These are phyloP conservation scores for Notechis scutatus DNA, from an alignment of 2,113 vertebrate genomes.

Conservation along the genomic window DNA sequence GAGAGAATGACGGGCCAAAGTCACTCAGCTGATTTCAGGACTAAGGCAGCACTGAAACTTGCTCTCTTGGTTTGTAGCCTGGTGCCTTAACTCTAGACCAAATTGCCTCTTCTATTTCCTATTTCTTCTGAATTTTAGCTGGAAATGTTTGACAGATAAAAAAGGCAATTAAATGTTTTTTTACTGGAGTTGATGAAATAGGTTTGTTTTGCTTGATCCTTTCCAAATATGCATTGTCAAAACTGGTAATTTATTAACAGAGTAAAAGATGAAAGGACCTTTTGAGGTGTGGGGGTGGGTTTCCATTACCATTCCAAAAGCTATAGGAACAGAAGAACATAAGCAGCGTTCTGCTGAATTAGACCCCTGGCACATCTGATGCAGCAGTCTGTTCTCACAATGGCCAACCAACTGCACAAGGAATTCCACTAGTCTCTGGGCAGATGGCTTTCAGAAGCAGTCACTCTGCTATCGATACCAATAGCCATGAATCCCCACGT, in stretches of 20 bases:
- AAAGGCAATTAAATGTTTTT: neutral
- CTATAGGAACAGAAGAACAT: neutral
- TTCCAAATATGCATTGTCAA: neutral
- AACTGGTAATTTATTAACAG: neutral
- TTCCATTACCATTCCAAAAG: neutral
- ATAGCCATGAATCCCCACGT: neutral
- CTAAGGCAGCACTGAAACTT: too few species aligned
- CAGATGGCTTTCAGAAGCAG: neutral
- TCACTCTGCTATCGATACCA: neutral
- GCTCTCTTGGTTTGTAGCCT: too few species aligned
- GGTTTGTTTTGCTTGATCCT: neutral
- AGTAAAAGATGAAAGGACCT: neutral
- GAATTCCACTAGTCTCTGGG: neutral
- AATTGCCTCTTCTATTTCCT: too few species aligned
- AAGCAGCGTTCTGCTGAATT: neutral
- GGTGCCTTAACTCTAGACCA: too few species aligned
- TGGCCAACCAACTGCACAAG: neutral
- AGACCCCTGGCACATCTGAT: neutral
- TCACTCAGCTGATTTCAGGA: too few species aligned
- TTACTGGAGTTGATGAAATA: neutral
- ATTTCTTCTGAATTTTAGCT: neutral
- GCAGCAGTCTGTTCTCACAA: neutral
- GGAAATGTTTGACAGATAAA: neutral
- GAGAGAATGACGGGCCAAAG: too few species aligned
- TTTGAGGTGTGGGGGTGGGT: too few species aligned